A percentile compares a stretch with the other conserved stretches of the same genome.
Conservation (phyloP, 1,140 invertebrate species). For the Drosophila asahinai region DNA sequence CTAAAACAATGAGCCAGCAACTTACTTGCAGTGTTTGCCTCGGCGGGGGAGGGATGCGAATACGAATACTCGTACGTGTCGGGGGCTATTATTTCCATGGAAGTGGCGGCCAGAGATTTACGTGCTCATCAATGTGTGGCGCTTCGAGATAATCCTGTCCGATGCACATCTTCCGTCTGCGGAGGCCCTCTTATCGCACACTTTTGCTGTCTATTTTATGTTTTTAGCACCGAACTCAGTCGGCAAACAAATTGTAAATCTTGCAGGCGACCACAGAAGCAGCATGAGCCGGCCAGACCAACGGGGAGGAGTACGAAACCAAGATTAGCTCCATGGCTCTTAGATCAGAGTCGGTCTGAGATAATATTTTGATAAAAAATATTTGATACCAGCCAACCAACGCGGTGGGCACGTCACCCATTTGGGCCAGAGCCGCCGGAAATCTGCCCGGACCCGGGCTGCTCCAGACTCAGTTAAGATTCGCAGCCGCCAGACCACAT, state of each 20-base stretch:
- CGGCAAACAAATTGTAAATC: conserved; percentile 63
- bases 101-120: conserved; percentile 18
- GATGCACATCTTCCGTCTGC: conserved; percentile 8
- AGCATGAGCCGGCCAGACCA: conserved; percentile 4
- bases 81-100: not conserved
- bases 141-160: conserved; percentile 18
- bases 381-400: conserved; percentile 1
- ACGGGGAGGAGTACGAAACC: conserved; percentile 9
- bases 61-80: not conserved
- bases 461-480: conserved; percentile 64
- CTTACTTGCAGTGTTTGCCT: not conserved
- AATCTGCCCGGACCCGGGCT: conserved; percentile 5
- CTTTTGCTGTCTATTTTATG: conserved; percentile 44
- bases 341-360: conserved; percentile 21
- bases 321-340: conserved; percentile 46
- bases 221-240: conserved; percentile 37
- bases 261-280: conserved; percentile 52
- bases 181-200: conserved; percentile 26
- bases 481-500: conserved; percentile 38
- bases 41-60: not conserved
- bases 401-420: conserved; percentile 12
- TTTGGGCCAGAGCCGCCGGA: not conserved
- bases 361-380: conserved; percentile 53
- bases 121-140: conserved; percentile 42
- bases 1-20: conserved; percentile 59